These are phyloP conservation scores for Potamilus streckersoni DNA, from an alignment of 1,140 invertebrate genomes.

Conservation along the genomic window DNA sequence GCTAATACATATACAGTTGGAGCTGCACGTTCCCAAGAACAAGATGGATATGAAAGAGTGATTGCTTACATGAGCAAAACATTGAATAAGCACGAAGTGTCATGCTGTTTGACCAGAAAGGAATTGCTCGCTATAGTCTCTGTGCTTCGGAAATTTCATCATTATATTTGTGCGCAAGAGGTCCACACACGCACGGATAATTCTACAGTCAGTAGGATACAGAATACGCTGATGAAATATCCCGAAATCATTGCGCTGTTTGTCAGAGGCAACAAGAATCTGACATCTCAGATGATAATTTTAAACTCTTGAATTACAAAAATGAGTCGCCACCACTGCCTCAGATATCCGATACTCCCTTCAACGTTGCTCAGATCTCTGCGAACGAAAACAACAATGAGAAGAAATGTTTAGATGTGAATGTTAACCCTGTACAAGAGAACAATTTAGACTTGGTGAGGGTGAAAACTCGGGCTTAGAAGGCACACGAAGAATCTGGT, in stretches of 20 bases:
- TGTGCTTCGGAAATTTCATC: slow-evolving; percentile 28
- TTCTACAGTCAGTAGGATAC: slow-evolving; percentile 47
- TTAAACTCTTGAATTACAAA: too few species aligned
- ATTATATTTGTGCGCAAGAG: slow-evolving; percentile 33
- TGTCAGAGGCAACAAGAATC: slow-evolving; percentile 24
- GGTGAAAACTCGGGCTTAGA: too few species aligned
- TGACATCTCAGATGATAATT: too few species aligned
- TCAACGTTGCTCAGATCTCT: too few species aligned
- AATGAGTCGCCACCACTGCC: too few species aligned
- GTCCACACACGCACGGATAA: slow-evolving; percentile 46
- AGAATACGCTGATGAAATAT: slow-evolving; percentile 46
- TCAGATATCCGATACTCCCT: too few species aligned
- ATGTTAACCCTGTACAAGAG: too few species aligned
- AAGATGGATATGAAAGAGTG: slow-evolving; percentile 35
- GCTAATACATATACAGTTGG: slow-evolving; percentile 41
- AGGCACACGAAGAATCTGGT: too few species aligned
- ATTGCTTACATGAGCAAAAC: slow-evolving; percentile 41
- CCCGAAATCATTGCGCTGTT: slow-evolving; percentile 24
- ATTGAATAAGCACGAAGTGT: slow-evolving; percentile 62
- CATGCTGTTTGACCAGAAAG: slow-evolving; percentile 63
- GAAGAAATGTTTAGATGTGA: too few species aligned
- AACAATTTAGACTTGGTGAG: too few species aligned
- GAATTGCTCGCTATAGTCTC: slow-evolving; percentile 39
- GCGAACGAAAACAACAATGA: too few species aligned
- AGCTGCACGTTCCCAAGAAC: slow-evolving; percentile 45